Evolutionary conservation across 2,888 invertebrate species (phyloP), one percentile per base, ranked within the genome.

Genomic region (Sericinus montela): DNA sequence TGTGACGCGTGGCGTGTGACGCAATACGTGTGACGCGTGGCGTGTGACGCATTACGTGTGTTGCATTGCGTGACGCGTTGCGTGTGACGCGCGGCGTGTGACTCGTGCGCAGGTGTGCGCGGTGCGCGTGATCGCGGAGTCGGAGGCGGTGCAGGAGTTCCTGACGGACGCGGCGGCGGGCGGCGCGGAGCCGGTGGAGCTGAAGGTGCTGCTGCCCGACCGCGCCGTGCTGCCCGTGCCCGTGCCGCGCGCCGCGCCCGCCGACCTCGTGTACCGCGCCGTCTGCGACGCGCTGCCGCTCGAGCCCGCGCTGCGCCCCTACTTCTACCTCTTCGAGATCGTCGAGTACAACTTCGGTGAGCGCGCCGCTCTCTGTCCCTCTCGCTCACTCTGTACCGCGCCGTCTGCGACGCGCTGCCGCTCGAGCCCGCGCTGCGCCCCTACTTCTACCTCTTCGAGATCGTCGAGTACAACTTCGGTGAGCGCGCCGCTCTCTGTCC

Each of bases 381-480:
- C 19, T 19, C 5, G 19, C 19, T 5, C 19, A 5, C 19, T 19
- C n/a, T 98, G 11, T 98, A 97, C 89, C 91, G 94, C 63, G 94
- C 95, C 3, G 93, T 98, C 16, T 93, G 95, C 54, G 94, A 94
- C 59, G 95, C 96, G 81, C 94, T 97, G 45, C 92, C 92, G 39
- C 91, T 99, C 69, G 93, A 93, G 49, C 92, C 93, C 55, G 93
- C 94, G 53, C 93, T 95, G 51, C 93, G 96, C 51, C 94, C 95
- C 73, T 97, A 95, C 86, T 98, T 98, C 90, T 97, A 98, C 72
- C 90, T 99, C 45, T 99, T 98, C 80, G 99, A 99, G 88, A 97
- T 98, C 62, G 96, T 98, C 46, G 98, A 99, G 77, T 97, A 97
- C 77, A 97, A 97, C 85, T 98, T 98, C 83, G 97, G 97, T 97